Evolutionary conservation across 35 echinoderm and acorn worm species (phyloP), one percentile per base, ranked within the genome.

Genomic region (Apostichopus japonicus): DNA sequence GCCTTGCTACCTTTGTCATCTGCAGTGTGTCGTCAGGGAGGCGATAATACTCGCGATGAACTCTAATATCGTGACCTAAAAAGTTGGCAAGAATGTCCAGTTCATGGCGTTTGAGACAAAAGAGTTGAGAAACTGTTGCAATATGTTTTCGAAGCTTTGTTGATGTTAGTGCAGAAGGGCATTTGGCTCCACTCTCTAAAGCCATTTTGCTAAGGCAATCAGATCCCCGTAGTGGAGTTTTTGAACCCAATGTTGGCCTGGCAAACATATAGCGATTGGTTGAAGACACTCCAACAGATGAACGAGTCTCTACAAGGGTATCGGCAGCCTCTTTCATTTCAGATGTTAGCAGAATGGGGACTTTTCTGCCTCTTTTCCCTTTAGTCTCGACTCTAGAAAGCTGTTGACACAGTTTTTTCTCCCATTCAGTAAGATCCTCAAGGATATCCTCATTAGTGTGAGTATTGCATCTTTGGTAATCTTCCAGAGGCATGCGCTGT

Each of bases 1-100:
- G 10, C 14, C 80, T 86, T 7, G 89, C 76, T n/a, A 96, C 84
- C 53, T 96, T 96, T 14, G 84, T 80, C 10, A 94, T 22, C 23
- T 94, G 95, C 10, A 91, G 25, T 8, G 92, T 80, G 19, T 88
- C 58, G 19, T 94, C 83, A 16, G 93, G 95, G 4, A 96, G 65
- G 4, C 95, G 9, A 53, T 94, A 96, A 73, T 87, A 96, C 55
- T 72, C n/a, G n/a, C n/a, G n/a, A n/a, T n/a, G n/a, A n/a, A n/a
- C n/a, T n/a, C n/a, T n/a, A n/a, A n/a, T n/a, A n/a, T n/a, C n/a
- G n/a, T n/a, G n/a, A n/a, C n/a, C n/a, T n/a, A n/a, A n/a, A n/a
- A n/a, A n/a, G n/a, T n/a, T n/a, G n/a, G n/a, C n/a, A n/a, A n/a
- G n/a, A n/a, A n/a, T n/a, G n/a, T n/a, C n/a, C n/a, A n/a, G n/a